phyloP scores from a whole-genome alignment of 2,888 invertebrate species.

The Pachliopta kotzebuea region DNA sequence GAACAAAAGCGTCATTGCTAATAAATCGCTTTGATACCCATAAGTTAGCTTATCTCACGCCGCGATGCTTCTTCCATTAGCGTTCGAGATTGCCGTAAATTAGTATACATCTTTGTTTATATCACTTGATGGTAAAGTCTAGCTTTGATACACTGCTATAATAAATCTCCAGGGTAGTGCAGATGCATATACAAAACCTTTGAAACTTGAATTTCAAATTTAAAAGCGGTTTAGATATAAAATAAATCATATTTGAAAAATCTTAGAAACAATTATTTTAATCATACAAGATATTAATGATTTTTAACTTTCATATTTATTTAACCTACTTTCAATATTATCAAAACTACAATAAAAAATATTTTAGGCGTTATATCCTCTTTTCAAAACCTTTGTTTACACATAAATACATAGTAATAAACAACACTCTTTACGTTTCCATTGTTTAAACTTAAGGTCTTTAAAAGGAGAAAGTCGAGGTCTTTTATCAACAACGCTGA shows the following conservation, averaged over 20 bases:
- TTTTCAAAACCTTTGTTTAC: too few species aligned
- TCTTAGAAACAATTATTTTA: too few species aligned
- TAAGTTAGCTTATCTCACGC: constrained; percentile 26
- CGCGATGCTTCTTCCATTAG: constrained; percentile 29
- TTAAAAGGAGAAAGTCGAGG: too few species aligned
- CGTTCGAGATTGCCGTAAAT: constrained; percentile 27
- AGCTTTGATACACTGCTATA: constrained; percentile 13
- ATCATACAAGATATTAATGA: too few species aligned
- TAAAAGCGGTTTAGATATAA: not conserved
- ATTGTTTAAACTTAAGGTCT: too few species aligned
- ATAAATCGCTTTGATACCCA: constrained; percentile 26
- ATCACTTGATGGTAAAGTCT: constrained; percentile 20
- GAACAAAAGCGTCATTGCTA: constrained; percentile 23
- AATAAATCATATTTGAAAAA: too few species aligned
- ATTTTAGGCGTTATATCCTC: too few species aligned
- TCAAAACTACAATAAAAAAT: too few species aligned
- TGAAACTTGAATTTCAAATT: not conserved
- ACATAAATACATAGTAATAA: too few species aligned
- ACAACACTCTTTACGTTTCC: too few species aligned
- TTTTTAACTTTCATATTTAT: not conserved
- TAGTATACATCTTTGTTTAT: constrained; percentile 28
- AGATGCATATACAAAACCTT: constrained; percentile 6
- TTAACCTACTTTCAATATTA: too few species aligned
- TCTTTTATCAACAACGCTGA: too few species aligned
- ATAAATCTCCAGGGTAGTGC: constrained; percentile 19